Conservation (phyloP, 2,113 vertebrate genomes). For the Tragulus kanchil region DNA sequence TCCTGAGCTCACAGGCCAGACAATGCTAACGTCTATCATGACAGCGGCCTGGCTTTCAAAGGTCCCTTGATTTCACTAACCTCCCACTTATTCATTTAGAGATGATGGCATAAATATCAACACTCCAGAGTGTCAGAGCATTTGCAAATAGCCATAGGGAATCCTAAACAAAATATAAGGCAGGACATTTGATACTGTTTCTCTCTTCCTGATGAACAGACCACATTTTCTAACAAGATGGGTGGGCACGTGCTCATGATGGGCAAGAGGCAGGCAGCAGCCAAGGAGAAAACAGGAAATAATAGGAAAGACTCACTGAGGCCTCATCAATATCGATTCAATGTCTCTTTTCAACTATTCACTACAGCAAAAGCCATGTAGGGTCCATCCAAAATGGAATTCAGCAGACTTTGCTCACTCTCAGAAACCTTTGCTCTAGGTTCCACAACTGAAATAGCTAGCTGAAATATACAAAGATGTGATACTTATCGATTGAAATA, state of each 20-base stretch:
- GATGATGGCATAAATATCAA: not conserved
- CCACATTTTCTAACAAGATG: not conserved
- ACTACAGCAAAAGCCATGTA: not conserved
- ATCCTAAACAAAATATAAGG: not conserved
- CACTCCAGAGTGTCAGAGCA: not conserved
- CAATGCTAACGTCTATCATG: not conserved
- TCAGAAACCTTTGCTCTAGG: not conserved
- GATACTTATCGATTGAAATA: not conserved
- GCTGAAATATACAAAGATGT: not conserved
- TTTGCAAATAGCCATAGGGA: conserved; percentile 24
- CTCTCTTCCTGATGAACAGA: not conserved
- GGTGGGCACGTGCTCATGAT: not conserved
- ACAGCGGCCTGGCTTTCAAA: not conserved
- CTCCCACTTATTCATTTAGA: not conserved
- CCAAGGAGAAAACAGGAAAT: not conserved
- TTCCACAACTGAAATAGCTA: not conserved
- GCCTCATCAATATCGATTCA: not conserved
- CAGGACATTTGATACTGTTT: not conserved
- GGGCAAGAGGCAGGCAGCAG: not conserved
- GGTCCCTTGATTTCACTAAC: not conserved
- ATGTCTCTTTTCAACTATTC: not conserved
- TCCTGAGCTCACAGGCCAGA: not conserved
- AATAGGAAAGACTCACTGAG: not conserved
- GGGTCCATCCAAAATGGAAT: not conserved
- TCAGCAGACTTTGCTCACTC: not conserved